Evolutionary conservation across 2,888 invertebrate species (phyloP), one percentile per base, ranked within the genome.

Genomic region (Sesia apiformis): DNA sequence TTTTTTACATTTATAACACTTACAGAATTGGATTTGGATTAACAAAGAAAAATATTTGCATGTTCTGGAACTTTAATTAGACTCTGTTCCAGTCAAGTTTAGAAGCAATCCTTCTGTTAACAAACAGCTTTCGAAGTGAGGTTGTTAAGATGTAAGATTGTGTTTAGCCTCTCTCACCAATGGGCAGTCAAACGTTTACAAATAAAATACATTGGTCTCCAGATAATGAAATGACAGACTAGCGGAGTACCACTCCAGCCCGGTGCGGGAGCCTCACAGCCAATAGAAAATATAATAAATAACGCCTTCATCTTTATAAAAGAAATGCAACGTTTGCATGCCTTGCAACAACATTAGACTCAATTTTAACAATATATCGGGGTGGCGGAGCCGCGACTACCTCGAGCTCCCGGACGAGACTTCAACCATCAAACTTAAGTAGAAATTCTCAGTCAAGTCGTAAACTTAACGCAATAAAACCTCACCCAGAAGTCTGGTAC

Each of bases 171-270:
- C 74, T 60, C 74, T 69, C 76, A 64, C 76, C 63, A 60, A 58
- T 60, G 70, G 71, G 66, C 58, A 57, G 63, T 66, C 56, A 65
- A 63, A 56, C 70, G 72, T 65, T 66, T 62, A 69, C 80, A 82
- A 84, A 83, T 77, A 76, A 84, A 84, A 84, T 81, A 83, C 81
- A 82, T 87, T 83, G 84, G 85, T 85, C 86, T 84, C 85, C 61
- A 77, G 78, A 81, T 84, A 86, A 85, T 84, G 82, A 82, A 82
- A 81, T 81, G 77, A 79, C 76, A 79, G 81, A 82, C n/a, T 46
- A 46, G 23, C 23, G 23, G n/a, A 43, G 8, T 43, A 43, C 43
- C 43, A n/a, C 43, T 52, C 8, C 38, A 40, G 52, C 8, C 52
- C 46, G n/a, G n/a, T 43, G 7, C 23, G 7, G 46, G 8, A 46